phyloP scores from a whole-genome alignment of 2,113 vertebrate genomes.

The Aptenodytes forsteri region DNA sequence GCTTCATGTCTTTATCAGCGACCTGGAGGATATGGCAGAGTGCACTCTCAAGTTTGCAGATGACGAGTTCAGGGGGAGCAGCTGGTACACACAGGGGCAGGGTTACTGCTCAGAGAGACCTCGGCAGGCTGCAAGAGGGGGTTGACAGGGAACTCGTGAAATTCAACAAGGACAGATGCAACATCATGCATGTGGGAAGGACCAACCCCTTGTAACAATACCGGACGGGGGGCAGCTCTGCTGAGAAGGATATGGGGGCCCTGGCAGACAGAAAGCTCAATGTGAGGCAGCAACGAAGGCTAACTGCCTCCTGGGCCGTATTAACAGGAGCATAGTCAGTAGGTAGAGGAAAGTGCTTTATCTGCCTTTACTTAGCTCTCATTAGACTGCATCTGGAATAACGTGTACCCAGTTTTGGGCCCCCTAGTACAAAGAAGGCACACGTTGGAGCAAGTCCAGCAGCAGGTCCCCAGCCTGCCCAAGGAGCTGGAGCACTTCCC shows the following conservation, averaged over 20 bases:
- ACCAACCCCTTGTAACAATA: neutral
- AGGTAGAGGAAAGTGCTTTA: neutral
- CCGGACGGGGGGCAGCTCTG: neutral
- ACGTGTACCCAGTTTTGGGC: neutral
- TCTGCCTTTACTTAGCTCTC: neutral
- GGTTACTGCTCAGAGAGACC: neutral
- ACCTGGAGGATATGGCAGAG: neutral
- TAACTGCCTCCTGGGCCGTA: neutral
- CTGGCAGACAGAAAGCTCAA: neutral
- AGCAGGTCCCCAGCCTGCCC: neutral
- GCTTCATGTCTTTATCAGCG: neutral
- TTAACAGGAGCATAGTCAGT: neutral
- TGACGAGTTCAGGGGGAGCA: neutral
- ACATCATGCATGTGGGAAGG: rapidly evolving
- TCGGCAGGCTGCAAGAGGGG: neutral
- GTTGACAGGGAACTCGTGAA: neutral
- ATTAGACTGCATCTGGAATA: neutral
- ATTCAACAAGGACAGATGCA: neutral
- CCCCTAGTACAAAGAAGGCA: neutral
- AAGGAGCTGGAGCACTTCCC: neutral
- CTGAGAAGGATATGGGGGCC: rapidly evolving
- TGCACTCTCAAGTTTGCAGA: neutral
- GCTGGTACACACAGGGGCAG: neutral
- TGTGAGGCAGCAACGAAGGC: rapidly evolving
- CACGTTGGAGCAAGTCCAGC: rapidly evolving